Conservation (phyloP, 2,113 vertebrate species). For the Erythrocercus mccallii region DNA sequence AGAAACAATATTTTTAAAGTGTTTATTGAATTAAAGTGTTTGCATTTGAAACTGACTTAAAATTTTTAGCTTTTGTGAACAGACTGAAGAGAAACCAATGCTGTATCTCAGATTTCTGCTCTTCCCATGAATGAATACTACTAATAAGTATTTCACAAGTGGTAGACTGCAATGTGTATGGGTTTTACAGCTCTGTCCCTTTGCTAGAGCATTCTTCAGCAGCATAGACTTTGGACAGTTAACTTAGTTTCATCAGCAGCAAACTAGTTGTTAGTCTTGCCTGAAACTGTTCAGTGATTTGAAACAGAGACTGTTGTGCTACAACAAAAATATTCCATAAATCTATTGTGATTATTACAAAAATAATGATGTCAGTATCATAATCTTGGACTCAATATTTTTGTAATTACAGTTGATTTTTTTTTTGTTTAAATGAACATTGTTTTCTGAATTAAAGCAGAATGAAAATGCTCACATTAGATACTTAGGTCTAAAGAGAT, state of each 20-base stretch:
- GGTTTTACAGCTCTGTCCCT: not conserved
- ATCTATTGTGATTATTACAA: not conserved
- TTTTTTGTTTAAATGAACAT: not conserved
- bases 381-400: not conserved
- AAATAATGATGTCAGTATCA: not conserved
- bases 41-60: not conserved
- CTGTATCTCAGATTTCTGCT: not conserved
- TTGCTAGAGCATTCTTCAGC: not conserved
- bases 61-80: not conserved
- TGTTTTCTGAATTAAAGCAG: not conserved
- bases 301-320: not conserved
- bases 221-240: not conserved
- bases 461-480: not conserved
- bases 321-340: not conserved
- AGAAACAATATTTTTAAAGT: not conserved
- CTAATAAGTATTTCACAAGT: not conserved
- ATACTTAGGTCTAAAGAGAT: not conserved
- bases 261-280: not conserved
- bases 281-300: not conserved
- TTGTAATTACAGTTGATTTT: not conserved
- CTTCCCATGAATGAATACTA: not conserved
- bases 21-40: not conserved
- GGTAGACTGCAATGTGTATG: fast-evolving
- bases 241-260: not conserved
- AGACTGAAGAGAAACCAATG: not conserved